Evolutionary conservation across 2,888 invertebrate species (phyloP), one percentile per base, ranked within the genome.

Genomic region (Lymantria dispar): DNA sequence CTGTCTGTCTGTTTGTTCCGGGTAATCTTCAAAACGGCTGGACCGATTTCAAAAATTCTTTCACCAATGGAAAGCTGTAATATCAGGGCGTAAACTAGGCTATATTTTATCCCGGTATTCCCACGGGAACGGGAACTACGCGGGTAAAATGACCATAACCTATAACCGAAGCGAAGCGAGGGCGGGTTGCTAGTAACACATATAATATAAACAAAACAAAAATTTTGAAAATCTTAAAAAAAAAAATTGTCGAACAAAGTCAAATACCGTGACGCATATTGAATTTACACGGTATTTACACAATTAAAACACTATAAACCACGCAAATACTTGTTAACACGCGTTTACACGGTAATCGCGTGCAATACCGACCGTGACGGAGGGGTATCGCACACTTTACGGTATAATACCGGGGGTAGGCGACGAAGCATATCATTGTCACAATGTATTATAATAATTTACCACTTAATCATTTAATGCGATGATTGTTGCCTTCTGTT

Each of bases 291-390:
- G 47, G 33, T 42, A 60, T 52, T 64, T 57, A 68, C 65, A 64
- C 46, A 64, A 68, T 66, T 64, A 64, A 54, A 22, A 50, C 12
- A 45, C 37, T 42, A 60, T 52, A 55, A 56, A 59, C 48, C 60
- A 58, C 43, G 54, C 54, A 56, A 65, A 58, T 56, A 45, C 54
- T 47, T 58, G 56, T 58, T 61, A 64, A 59, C 59, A 60, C 56
- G 56, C 54, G 54, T 74, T 83, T 80, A 79, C 76, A 80, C 74
- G 84, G 68, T 64, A 58, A 64, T 82, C 80, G 81, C 83, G 83
- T 85, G 78, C 79, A 62, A 74, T 83, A 83, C 80, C 70, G 76
- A 80, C 56, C 84, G 74, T 84, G 80, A 83, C 80, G 69, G 59
- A 54, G 47, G 65, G 59, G 59, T 64, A 64, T 57, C 50, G 63